Evolutionary conservation across 2,888 invertebrate species (phyloP), one percentile per base, ranked within the genome.

Genomic region (Charanyca ferruginea): DNA sequence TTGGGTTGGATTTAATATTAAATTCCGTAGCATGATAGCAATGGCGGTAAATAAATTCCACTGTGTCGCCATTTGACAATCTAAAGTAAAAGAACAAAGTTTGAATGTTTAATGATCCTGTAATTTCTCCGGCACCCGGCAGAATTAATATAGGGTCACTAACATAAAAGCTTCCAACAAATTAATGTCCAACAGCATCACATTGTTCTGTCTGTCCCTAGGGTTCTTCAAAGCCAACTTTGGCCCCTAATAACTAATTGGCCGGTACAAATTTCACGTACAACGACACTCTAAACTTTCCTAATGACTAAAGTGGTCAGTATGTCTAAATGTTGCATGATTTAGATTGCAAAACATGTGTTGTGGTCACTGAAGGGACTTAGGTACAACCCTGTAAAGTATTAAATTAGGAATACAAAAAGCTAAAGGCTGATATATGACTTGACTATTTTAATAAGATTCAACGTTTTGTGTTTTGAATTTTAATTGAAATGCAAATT

Each of bases 301-400:
- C 57, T 80, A 79, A 79, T 78, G 61, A 69, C 65, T 57, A 60
- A 69, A 79, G 62, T 60, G 66, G 66, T 44, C 49, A 63, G 61
- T 61, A 44, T 44, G 66, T 49, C 66, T 53, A 63, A 69, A 77
- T 61, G 38, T 52, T 49, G 23, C 54, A 70, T 69, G 55, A 77
- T 69, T 79, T 75, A 58, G 48, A 52, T 32, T 35, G 16, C 28
- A 58, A n/a, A 66, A 53, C 77, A 77, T 68, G 38, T 72, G 77
- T 64, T 72, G 65, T 28, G 77, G 80, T 61, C 28, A 42, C 32
- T 9, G 11, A 58, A 76, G 49, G 77, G 63, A 52, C 63, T 58
- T 57, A 18, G 35, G 32, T 55, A 68, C 11, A 16, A 38, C 35
- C 23, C 55, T 54, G 44, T 22, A 47, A 57, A 63, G 28, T 42